Evolutionary conservation across 2,888 invertebrate genomes (phyloP).

Genomic region (Megastigmus dorsalis): DNA sequence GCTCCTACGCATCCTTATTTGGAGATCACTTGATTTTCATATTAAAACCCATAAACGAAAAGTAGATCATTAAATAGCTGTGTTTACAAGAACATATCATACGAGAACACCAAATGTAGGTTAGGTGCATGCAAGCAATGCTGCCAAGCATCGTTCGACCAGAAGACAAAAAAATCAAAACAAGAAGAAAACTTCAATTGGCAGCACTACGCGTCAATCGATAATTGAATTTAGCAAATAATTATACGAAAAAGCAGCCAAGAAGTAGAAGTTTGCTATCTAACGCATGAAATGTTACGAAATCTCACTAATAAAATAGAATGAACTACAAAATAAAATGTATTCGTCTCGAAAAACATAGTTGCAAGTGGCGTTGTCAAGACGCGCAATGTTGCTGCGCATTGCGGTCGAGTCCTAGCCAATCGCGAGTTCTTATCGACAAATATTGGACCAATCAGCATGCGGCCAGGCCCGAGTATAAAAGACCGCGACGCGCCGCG

Average conservation of each 20-base stretch:
- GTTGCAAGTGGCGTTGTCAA: conserved; percentile 5
- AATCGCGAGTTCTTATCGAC: conserved; percentile 1
- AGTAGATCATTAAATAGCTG: no score
- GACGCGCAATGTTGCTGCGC: conserved; percentile 32
- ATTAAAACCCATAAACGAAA: no score
- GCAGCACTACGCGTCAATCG: neutral
- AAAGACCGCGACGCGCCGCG: neutral
- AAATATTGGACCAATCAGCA: conserved; percentile 23
- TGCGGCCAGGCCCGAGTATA: neutral
- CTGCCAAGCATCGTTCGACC: no score
- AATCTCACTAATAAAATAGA: neutral
- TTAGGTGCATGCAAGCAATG: no score
- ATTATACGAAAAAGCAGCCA: neutral
- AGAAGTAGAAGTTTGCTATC: neutral
- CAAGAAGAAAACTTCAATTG: no score
- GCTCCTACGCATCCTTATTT: no score
- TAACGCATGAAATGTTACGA: no score
- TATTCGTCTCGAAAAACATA: neutral
- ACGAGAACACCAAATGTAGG: no score
- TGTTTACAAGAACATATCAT: no score
- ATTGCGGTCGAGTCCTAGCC: conserved; percentile 43
- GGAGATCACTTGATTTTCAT: no score
- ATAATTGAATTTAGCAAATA: neutral
- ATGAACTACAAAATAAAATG: conserved; percentile 1
- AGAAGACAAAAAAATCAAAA: no score